Conservation (phyloP, 2,888 invertebrate genomes). For the Colostygia pectinataria region DNA sequence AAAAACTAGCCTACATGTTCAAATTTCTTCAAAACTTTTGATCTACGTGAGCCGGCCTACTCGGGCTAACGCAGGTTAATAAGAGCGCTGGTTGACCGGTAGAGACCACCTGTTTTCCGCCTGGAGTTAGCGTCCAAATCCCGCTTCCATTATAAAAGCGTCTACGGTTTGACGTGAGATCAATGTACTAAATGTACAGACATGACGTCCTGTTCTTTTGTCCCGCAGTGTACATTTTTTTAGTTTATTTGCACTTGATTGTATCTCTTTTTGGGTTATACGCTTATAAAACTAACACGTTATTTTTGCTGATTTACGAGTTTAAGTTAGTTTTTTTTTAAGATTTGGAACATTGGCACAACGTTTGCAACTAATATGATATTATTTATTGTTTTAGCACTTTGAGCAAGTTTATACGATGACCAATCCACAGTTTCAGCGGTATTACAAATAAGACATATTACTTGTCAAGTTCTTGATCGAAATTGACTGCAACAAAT, state of each 20-base stretch:
- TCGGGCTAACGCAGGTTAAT: no score
- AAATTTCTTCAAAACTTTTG: no score
- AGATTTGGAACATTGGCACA: background rate
- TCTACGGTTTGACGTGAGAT: conserved; percentile 55
- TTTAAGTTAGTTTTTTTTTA: conserved; percentile 7
- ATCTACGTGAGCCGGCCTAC: no score
- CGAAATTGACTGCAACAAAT: no score
- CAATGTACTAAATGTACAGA: conserved; percentile 40
- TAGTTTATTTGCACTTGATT: conserved; percentile 21
- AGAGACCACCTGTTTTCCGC: background rate
- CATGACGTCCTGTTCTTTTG: conserved; percentile 35
- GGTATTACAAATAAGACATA: no score
- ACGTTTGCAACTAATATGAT: background rate
- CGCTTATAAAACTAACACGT: conserved; percentile 14
- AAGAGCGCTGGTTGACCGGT: background rate
- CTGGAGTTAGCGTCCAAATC: conserved; percentile 50
- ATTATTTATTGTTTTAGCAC: no score
- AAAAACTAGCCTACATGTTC: no score
- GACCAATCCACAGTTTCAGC: no score
- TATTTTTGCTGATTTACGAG: conserved; percentile 19
- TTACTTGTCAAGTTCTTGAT: no score
- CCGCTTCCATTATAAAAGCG: conserved; percentile 61
- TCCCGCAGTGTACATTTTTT: conserved; percentile 26
- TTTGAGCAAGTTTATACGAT: no score
- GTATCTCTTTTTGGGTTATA: conserved; percentile 15